Conservation (phyloP, 2,888 invertebrate species). For the Odontocolon sp. region DNA sequence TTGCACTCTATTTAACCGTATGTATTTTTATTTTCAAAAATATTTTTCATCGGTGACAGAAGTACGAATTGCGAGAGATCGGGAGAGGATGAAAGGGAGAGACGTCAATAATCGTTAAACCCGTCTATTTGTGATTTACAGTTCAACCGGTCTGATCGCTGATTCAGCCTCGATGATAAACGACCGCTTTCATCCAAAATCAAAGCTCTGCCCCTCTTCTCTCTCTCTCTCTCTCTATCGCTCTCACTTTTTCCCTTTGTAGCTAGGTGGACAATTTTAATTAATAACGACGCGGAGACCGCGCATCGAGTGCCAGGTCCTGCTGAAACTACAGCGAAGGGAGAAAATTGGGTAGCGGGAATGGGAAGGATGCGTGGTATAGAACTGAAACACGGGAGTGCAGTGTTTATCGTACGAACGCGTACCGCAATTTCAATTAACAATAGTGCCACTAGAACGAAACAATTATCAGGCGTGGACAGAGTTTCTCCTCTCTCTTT, state of each 20-base stretch:
- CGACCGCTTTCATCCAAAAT: not conserved
- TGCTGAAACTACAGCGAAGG: not conserved
- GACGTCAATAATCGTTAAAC: not conserved
- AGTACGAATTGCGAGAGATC: not conserved
- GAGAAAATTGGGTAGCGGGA: not conserved
- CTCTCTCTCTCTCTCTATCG: not conserved
- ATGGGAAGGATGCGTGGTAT: no score
- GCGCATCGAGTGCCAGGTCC: not conserved
- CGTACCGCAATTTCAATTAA: conserved; percentile 38
- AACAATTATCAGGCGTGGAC: conserved; percentile 3
- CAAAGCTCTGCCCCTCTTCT: not conserved
- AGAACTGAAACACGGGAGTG: not conserved
- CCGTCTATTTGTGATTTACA: not conserved
- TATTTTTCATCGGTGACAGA: not conserved
- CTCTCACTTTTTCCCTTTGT: not conserved
- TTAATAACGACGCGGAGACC: not conserved
- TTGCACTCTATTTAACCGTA: not conserved
- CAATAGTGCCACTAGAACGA: conserved; percentile 36
- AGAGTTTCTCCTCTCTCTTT: no score
- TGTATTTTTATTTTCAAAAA: not conserved
- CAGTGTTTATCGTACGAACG: not conserved
- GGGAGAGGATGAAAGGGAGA: not conserved
- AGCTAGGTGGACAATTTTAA: not conserved
- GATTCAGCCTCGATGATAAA: not conserved
- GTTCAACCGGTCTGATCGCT: not conserved